Base-by-base conservation (phyloP, 2,888 invertebrate species). In the Laothoe populi region DNA sequence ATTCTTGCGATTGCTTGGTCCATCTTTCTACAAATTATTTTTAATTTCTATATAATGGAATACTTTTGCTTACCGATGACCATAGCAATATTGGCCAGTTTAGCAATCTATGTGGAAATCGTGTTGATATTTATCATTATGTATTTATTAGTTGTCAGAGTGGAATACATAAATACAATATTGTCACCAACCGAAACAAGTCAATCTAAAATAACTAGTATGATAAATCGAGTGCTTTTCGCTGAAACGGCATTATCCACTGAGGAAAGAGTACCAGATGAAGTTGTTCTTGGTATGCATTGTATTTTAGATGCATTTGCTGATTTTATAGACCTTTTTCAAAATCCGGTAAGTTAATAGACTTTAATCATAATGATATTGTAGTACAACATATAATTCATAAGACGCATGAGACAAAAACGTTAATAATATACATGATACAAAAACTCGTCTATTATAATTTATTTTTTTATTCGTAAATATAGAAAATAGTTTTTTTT, bases 291-390 rank as follows among this genome's bases (percentile, higher is more conserved):
- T 46, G 79, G 78, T 16, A 69, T 81, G 61, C 71, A 74, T 65
- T 68, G 70, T 53, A 71, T 85, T 66, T 70, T 86, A 61, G 78
- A 82, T 24, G 69, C 76, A 2, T 70, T 83, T 24, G 63, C 71
- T n/a, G 82, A 84, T 63, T 75, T 83, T 48, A 74, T 75, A 60
- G 71, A 77, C 44, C 65, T 81, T 42, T 84, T 75, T 64, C 80
- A 83, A 66, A 78, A 80, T 38, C 70, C 82, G 64, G 87, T 86
- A 75, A 81, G 80, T 70, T 19, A 11, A 8, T 45, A 7, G 10
- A 31, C 26, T 13, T 21, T 38, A 24, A 2, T 23, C 24, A 3
- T 23, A 23, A 8, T n/a, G n/a, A n/a, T n/a, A n/a, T n/a, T n/a
- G n/a, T n/a, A n/a, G n/a, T n/a, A n/a, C n/a, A n/a, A n/a, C n/a